Evolutionary conservation across 2,888 invertebrate species (phyloP), one percentile per base, ranked within the genome.

Genomic region (Lasioglossum oenotherae): DNA sequence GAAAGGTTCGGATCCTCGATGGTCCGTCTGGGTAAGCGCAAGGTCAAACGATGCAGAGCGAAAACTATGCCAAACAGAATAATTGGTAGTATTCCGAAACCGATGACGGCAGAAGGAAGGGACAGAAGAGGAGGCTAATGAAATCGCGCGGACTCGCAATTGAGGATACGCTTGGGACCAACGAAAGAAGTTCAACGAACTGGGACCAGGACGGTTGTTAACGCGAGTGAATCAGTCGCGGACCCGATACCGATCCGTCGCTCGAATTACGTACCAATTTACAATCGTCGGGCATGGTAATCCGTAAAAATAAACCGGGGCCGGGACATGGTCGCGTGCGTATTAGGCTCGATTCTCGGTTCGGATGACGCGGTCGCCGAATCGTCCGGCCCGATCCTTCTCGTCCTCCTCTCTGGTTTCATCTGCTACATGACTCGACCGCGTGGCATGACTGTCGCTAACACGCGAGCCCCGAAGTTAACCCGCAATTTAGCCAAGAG

Each of bases 231-330:
- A 85, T 86, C 84, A 84, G 81, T 81, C 73, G 57, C 71, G 81
- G 60, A 75, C 69, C 72, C 60, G 77, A 84, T 75, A 81, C 81
- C 81, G 78, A 80, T 67, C 80, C 60, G 87, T 87, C 88, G 88
- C 88, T 78, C 87, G 90, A 88, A 92, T 92, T 91, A 91, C 92
- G 88, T 91, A 92, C 91, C 92, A 92, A 93, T 93, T 93, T 93
- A 91, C 93, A 92, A 93, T 89, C 91, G 92, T 92, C 92, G 88
- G 86, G 87, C 84, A 78, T 86, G 81, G 80, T 81, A 81, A 88
- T 81, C 80, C 67, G 90, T 87, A 90, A 93, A 93, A 93, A 92
- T 92, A 91, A 92, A 92, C 67, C 81, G 84, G 84, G 80, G 84
- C 82, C 82, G 77, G 73, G 84, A 82, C 86, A 80, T 14, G 71